These are phyloP conservation scores for Gopherus flavomarginatus DNA, from an alignment of 2,113 vertebrate species.

Conservation along the genomic window DNA sequence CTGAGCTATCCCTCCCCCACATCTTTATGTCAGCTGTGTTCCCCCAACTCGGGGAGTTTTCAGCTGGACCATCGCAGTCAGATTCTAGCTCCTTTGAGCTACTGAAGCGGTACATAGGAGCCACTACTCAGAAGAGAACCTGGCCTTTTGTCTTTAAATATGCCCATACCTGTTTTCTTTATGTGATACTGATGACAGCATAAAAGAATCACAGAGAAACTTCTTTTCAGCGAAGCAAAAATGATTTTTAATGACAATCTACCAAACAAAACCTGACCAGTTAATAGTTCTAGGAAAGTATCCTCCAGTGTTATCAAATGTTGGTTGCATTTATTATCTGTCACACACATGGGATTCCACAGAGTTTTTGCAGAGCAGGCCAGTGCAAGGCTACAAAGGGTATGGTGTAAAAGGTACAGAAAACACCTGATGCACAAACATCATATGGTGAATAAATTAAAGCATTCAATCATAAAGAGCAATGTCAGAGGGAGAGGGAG, in stretches of 20 bases:
- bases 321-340: slow-evolving; percentile 49
- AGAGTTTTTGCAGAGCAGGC: slow-evolving; percentile 8
- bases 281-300: background rate
- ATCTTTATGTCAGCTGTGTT: background rate
- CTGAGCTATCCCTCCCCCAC: no score
- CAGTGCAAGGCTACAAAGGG: background rate
- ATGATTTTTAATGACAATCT: background rate
- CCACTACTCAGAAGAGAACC: background rate
- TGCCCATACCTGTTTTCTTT: background rate
- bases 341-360: slow-evolving; percentile 30
- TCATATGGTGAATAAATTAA: background rate
- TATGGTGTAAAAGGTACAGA: background rate
- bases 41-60: background rate
- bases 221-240: slow-evolving; percentile 5
- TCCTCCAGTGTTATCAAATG: slow-evolving; percentile 62
- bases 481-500: background rate
- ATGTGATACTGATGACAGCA: background rate
- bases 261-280: background rate
- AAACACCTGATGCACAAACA: background rate
- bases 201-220: background rate
- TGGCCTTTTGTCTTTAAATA: background rate
- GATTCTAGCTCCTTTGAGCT: background rate
- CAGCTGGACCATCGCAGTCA: background rate
- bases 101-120: background rate
- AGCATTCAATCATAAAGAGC: background rate